Conservation (phyloP, 2,888 invertebrate genomes). For the Hoplodrina blanda region DNA sequence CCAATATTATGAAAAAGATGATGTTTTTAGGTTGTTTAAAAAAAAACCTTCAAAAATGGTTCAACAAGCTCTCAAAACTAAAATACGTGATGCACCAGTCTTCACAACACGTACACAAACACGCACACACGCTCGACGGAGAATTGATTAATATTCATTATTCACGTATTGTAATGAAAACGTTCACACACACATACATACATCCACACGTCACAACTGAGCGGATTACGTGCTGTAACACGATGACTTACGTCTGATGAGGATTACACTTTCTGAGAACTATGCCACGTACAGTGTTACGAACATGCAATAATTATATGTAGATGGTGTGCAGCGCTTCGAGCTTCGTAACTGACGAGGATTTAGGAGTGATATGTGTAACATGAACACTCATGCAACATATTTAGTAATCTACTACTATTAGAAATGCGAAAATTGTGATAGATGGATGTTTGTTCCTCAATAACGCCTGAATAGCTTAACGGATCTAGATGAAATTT, state of each 20-base stretch:
- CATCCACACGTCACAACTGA: conserved; percentile 10
- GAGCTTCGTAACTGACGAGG: not conserved
- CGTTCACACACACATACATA: not conserved
- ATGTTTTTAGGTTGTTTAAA: no score
- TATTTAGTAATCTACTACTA: no score
- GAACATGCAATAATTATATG: not conserved
- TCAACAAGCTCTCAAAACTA: not conserved
- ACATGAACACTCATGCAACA: no score
- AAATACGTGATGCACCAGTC: not conserved
- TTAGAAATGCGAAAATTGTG: no score
- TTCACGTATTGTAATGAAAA: conserved; percentile 53
- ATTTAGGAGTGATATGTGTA: not conserved
- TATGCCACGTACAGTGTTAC: not conserved
- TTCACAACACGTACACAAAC: not conserved
- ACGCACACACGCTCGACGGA: conserved; percentile 2
- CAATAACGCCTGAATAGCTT: no score
- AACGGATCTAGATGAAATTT: no score
- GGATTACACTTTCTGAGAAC: conserved; percentile 20
- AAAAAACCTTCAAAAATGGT: no score
- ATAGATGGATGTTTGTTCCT: no score
- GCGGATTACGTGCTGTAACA: conserved; percentile 7
- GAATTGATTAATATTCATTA: conserved; percentile 57
- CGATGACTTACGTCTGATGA: conserved; percentile 27
- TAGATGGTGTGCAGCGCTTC: not conserved
- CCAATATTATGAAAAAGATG: no score